Evolutionary conservation across 64 coral and sea anemone species (phyloP).

Genomic region (Hydrozoanthus tunicans): DNA sequence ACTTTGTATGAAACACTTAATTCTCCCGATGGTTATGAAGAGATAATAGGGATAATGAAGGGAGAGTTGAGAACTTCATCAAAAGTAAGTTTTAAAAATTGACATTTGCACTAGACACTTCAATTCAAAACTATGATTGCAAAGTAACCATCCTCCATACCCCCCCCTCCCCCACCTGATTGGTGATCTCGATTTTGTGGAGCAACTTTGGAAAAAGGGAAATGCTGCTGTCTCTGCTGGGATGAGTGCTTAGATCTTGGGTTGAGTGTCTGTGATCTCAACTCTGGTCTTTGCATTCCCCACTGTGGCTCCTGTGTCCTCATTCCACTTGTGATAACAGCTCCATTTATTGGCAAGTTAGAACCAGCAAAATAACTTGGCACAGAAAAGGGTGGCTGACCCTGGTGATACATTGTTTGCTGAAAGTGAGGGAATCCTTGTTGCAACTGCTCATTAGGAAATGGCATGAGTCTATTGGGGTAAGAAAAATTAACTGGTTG

Average conservation of each 20-base stretch:
- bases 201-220: slow-evolving; percentile 1
- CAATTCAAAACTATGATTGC: too few species aligned
- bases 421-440: slow-evolving; percentile 17
- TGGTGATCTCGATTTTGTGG: neutral
- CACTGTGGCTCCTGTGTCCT: neutral
- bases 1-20: too few species aligned
- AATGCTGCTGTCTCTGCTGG: neutral
- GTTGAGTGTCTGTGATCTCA: neutral
- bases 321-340: neutral
- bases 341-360: neutral
- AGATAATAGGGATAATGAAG: too few species aligned
- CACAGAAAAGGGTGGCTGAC: neutral
- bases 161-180: neutral
- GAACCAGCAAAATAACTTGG: neutral
- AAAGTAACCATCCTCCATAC: too few species aligned
- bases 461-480: neutral
- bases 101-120: too few species aligned
- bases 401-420: neutral
- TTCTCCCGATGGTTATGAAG: too few species aligned
- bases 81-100: too few species aligned
- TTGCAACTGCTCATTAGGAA: neutral
- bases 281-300: neutral
- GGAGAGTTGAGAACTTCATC: too few species aligned
- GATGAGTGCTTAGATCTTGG: neutral
- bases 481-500: neutral